phyloP scores from a whole-genome alignment of 2,113 vertebrate genomes.

The Nothobranchius furzeri region DNA sequence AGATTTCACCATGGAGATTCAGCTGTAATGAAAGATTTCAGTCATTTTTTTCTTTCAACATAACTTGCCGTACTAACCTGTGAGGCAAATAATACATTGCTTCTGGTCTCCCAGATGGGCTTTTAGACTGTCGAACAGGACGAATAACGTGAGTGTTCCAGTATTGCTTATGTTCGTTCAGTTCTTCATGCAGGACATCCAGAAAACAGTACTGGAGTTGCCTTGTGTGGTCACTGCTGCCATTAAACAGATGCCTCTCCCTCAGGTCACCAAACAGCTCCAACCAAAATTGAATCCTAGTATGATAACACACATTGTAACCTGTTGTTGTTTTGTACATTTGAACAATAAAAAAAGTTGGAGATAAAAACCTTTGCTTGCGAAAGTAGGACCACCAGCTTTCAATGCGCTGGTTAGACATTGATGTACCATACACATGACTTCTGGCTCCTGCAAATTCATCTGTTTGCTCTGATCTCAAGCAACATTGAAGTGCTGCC shows the following conservation, averaged over 20 bases:
- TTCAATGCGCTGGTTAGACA: too few species aligned
- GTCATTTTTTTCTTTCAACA: not conserved
- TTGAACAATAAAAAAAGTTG: too few species aligned
- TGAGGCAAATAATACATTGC: constrained; percentile 2
- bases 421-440: too few species aligned
- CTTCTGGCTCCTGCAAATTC: too few species aligned
- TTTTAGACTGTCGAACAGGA: not conserved
- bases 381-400: too few species aligned
- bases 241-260: not conserved
- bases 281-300: not conserved
- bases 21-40: not conserved
- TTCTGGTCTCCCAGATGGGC: constrained; percentile 12
- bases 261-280: not conserved
- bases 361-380: too few species aligned
- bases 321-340: too few species aligned
- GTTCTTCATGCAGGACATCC: not conserved
- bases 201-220: not conserved
- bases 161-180: not conserved
- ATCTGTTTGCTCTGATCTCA: too few species aligned
- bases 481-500: too few species aligned
- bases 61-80: not conserved
- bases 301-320: too few species aligned
- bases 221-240: not conserved
- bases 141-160: not conserved
- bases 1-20: not conserved